Evolutionary conservation across 2,797 vertebrate genomes (phyloP).

Genomic region (Stomatorhinus walkeri): DNA sequence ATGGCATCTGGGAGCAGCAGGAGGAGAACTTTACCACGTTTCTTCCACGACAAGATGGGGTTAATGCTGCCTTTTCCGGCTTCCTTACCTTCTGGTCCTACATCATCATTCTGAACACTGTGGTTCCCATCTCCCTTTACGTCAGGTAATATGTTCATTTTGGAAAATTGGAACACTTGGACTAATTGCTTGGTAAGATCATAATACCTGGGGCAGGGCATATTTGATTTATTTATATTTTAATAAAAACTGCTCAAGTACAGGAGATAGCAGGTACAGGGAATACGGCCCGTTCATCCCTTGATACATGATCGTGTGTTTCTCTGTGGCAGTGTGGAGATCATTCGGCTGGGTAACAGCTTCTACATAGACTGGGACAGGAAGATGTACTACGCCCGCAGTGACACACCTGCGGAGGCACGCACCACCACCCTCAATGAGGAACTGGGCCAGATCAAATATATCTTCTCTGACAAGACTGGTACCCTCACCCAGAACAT

Average conservation of each 20-base stretch:
- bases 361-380: conserved; percentile 78
- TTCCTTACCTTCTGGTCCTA: conserved; percentile 95
- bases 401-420: conserved; percentile 61
- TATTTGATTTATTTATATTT: neutral
- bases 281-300: too few species aligned
- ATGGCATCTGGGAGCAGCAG: conserved; percentile 75
- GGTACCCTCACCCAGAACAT: conserved; percentile 80
- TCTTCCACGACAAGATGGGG: conserved; percentile 66
- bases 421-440: conserved; percentile 76
- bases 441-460: conserved; percentile 76
- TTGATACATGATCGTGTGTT: neutral
- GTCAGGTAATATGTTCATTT: conserved; percentile 68
- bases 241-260: neutral
- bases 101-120: conserved; percentile 91
- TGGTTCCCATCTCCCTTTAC: conserved; percentile 94
- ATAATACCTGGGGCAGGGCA: neutral
- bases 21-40: conserved; percentile 76
- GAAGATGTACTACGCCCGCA: conserved; percentile 67
- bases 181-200: neutral
- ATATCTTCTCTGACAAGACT: conserved; percentile 79
- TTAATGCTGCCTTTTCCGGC: conserved; percentile 58
- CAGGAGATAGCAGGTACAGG: neutral
- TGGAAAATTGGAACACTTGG: neutral
- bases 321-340: conserved; percentile 64
- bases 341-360: conserved; percentile 77